phyloP scores from a whole-genome alignment of 2,113 vertebrate species.

The Taurulus bubalis region DNA sequence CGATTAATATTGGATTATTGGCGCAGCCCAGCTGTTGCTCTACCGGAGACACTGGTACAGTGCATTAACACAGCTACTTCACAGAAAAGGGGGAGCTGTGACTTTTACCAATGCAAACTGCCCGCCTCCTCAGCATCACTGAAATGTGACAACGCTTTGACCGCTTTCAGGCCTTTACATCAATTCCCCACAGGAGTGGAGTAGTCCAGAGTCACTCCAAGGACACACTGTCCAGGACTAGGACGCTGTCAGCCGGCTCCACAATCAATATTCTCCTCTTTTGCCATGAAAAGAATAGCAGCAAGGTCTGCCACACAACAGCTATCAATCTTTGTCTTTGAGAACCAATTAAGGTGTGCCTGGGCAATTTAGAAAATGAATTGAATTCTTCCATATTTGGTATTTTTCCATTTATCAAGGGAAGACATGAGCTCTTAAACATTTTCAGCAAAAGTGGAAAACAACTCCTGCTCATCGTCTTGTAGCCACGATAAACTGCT shows the following conservation, averaged over 20 bases:
- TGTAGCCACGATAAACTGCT: background rate
- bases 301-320: slow-evolving; percentile 7
- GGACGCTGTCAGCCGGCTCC: slow-evolving; percentile 33
- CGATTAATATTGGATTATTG: background rate
- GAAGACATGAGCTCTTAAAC: slow-evolving; percentile 14
- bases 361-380: slow-evolving; percentile 36
- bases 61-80: background rate
- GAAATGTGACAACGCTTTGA: slow-evolving; percentile 33
- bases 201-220: slow-evolving; percentile 32
- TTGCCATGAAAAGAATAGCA: slow-evolving; percentile 30
- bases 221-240: slow-evolving; percentile 42
- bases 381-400: slow-evolving; percentile 26
- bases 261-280: slow-evolving; percentile 50
- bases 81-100: slow-evolving; percentile 8
- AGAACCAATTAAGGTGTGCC: slow-evolving; percentile 41
- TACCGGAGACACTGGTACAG: accelerated
- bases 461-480: background rate
- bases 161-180: slow-evolving; percentile 23
- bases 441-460: slow-evolving; percentile 25
- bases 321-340: slow-evolving; percentile 21
- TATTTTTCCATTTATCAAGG: slow-evolving; percentile 49
- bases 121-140: background rate
- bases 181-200: slow-evolving; percentile 38
- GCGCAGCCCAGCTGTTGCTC: background rate
- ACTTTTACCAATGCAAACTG: slow-evolving; percentile 40